These are phyloP conservation scores for Agriopis aurantiaria DNA, from an alignment of 2,888 invertebrate genomes.

Conservation along the genomic window DNA sequence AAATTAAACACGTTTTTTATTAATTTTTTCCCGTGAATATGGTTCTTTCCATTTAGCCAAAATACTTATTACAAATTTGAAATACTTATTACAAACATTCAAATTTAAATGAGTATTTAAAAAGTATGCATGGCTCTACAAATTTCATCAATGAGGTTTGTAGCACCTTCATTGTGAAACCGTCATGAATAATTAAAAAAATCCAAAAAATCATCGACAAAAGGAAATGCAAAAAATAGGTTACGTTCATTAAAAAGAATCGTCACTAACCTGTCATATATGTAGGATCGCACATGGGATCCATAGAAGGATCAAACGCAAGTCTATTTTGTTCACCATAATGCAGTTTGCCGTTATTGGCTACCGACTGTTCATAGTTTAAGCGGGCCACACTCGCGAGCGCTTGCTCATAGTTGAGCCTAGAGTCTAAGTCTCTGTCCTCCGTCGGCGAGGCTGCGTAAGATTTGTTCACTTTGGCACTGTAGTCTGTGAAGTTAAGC, in stretches of 20 bases:
- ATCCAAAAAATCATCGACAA: too few species aligned
- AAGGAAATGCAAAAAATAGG: too few species aligned
- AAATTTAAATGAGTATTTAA: too few species aligned
- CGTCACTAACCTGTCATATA: conserved; percentile 74
- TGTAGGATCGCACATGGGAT: conserved; percentile 71
- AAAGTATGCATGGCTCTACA: too few species aligned
- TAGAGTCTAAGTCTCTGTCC: conserved; percentile 66
- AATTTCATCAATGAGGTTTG: too few species aligned
- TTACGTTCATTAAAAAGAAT: background rate
- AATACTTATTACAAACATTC: too few species aligned
- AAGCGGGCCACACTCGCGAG: conserved; percentile 72
- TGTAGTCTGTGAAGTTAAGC: conserved; percentile 81
- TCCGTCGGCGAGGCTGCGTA: conserved; percentile 66
- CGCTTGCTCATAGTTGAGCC: conserved; percentile 76
- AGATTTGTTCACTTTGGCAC: conserved; percentile 79
- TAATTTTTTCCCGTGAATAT: too few species aligned
- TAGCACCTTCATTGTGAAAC: too few species aligned
- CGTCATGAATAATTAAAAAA: background rate
- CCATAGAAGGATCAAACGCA: conserved; percentile 72
- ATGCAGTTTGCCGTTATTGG: conserved; percentile 66
- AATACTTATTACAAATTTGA: too few species aligned
- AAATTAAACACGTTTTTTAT: too few species aligned
- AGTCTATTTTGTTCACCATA: conserved; percentile 76
- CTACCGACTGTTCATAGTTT: conserved; percentile 75
- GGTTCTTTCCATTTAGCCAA: too few species aligned